Evolutionary conservation across 2,113 vertebrate genomes (phyloP).

Genomic region (Melanostigma gelatinosum): DNA sequence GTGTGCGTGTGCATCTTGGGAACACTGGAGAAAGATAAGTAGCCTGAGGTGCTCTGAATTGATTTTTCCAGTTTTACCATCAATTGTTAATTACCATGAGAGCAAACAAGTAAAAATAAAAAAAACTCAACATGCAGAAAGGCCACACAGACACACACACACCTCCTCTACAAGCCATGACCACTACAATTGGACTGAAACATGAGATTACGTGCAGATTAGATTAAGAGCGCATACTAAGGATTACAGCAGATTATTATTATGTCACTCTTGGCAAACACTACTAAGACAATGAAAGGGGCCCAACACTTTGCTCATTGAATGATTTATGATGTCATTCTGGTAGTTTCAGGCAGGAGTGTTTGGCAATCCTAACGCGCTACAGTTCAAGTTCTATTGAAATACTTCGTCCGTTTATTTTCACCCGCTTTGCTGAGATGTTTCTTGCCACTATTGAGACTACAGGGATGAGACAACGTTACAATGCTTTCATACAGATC

Average conservation of each 20-base stretch:
- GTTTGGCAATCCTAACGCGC: background rate
- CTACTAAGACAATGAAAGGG: conserved; percentile 13
- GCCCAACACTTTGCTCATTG: conserved; percentile 4
- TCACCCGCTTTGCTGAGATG: background rate
- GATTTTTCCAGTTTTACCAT: conserved; percentile 24
- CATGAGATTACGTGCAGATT: conserved; percentile 68
- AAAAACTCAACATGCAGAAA: background rate
- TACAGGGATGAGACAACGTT: conserved; percentile 17
- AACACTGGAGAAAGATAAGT: background rate
- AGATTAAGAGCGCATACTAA: conserved; percentile 67
- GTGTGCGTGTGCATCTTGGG: background rate
- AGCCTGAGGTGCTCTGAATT: background rate
- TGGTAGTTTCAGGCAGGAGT: conserved; percentile 5
- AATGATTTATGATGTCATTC: conserved; percentile 10
- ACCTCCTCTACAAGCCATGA: background rate
- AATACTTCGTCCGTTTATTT: background rate
- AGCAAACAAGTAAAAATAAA: conserved; percentile 4
- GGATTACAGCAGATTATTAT: conserved; percentile 72
- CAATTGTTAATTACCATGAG: conserved; percentile 15
- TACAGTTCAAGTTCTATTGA: background rate
- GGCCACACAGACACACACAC: background rate
- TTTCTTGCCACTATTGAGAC: background rate
- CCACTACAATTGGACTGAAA: conserved; percentile 43
- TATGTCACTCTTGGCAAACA: conserved; percentile 53
- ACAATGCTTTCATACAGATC: conserved; percentile 28